Percentiles rank a stretch among this genome's conserved stretches.
phyloP scores from a whole-genome alignment of 1,140 invertebrate genomes.

The Andricus grossulariae region DNA sequence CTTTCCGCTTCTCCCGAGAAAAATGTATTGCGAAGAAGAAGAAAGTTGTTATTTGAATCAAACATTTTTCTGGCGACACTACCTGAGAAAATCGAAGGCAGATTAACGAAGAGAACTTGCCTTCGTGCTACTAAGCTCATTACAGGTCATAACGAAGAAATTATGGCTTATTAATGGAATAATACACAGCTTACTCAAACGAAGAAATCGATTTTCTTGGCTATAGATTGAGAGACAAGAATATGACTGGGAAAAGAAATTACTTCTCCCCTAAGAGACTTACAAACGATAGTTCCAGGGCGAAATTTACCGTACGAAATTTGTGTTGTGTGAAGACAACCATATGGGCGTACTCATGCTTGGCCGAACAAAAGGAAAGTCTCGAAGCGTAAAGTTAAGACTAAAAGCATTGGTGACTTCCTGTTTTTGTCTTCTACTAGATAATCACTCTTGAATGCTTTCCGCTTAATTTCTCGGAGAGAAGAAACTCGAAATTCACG shows the following conservation, averaged over 20 bases:
- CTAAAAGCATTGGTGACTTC: conserved; percentile 9
- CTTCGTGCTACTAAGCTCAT: neutral
- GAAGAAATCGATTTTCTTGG: conserved; percentile 18
- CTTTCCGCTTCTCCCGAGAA: too few relatives aligned
- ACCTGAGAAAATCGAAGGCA: neutral
- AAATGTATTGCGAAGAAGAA: neutral
- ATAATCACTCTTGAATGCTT: neutral
- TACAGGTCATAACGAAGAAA: conserved; percentile 16
- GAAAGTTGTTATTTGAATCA: neutral
- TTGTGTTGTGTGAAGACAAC: neutral
- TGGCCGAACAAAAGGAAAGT: conserved; percentile 5
- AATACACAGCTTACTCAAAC: neutral
- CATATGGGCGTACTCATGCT: conserved; percentile 4
- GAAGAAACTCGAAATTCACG: neutral
- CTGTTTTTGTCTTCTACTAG: neutral
- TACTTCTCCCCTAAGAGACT: neutral
- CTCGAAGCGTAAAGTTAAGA: conserved; percentile 4
- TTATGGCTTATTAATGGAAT: conserved; percentile 16
- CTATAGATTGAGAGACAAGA: neutral
- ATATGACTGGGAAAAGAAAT: neutral
- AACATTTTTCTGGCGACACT: neutral
- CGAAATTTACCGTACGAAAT: conserved; percentile 1
- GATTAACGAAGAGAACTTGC: conserved; percentile 1
- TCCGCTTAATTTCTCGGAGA: neutral
- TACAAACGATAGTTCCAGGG: neutral